Base-by-base conservation (phyloP, 30 jellyfish, hydroid and myxozoan species). In the Sanderia malayensis region DNA sequence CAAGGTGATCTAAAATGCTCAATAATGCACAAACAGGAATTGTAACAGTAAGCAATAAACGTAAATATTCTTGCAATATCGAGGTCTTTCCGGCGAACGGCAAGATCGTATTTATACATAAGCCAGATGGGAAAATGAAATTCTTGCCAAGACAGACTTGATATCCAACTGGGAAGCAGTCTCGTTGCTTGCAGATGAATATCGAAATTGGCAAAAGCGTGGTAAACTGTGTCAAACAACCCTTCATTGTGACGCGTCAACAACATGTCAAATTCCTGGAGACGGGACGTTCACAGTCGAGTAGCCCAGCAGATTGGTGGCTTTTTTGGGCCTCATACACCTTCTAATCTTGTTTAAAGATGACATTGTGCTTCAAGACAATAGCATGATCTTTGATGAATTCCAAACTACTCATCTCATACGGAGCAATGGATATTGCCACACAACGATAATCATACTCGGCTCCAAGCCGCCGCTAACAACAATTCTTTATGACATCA, bases 261-360 rank as follows among this genome's bases (percentile, higher is more conserved):
- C 89, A 45, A 78, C 71, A 47, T 78, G 89, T 78, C 89, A 71
- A 21, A 69, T 46, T 49, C 65, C 82, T 78, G 89, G 89, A 78
- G 89, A 78, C 89, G 34, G 59, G 23, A 78, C 63, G 70, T 66
- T 77, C 89, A 61, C 69, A 65, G 55, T 66, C 67, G 46, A 78
- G 62, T 47, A 9, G 22, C 78, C 70, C 23, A 78, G 89, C 60
- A 52, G 74, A 32, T 46, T 78, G 61, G 89, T 66, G 89, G 89
- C 74, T 78, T 78, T 76, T 76, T 49, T 64, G 89, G 89, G 82
- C 59, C 53, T 6, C 70, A 79, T 23, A 45, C 46, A 20, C 76
- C 30, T 59, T 67, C 74, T 64, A 78, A 78, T 64, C 89, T 67
- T 67, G 76, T 49, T 65, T 55, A 75, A 78, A 28, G 18, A 13